Evolutionary conservation across 2,888 invertebrate species (phyloP), one percentile per base, ranked within the genome.

Genomic region (Myopa tessellatipennis): DNA sequence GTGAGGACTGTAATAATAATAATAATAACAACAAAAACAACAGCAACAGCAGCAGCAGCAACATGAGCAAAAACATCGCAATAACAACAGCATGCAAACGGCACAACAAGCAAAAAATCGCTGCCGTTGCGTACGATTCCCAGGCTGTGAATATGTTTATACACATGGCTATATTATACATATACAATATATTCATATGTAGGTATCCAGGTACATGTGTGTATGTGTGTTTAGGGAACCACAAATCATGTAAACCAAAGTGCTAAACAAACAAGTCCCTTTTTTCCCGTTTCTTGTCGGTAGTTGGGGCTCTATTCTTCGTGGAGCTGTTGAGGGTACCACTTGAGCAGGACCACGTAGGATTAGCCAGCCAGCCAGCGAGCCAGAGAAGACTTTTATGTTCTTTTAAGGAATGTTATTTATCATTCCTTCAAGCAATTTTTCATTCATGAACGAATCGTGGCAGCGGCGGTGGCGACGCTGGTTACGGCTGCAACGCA

Each of bases 381-480:
- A 36, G 60, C 65, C 36, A 36, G 16, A 70, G 36, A 74, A 78
- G 82, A 81, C 78, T 80, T 82, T 83, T 82, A 83, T 83, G 82
- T 83, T 82, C 81, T 80, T 82, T 84, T 82, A 83, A 82, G 84
- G 81, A 83, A 81, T 81, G 81, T 86, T 85, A 87, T 87, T 87
- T 87, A 87, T 87, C 87, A 87, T 87, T 86, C 77, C 79, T 55
- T 77, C 72, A 78, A 79, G 84, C 83, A 85, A 87, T 87, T 87
- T 87, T 84, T 87, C 86, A 87, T 84, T 71, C 73, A 72, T 71
- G 76, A 76, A 52, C 69, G 36, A 63, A 50, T 34, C n/a, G 45
- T 16, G 34, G 63, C 45, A 38, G 60, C 73, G 73, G 18, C 63
- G 61, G 38, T 34, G 45, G 26, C 34, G 18, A 10, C 34, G 26